Percentiles rank a stretch among this genome's conserved stretches.
phyloP scores from a whole-genome alignment of 2,888 invertebrate species.

The Acanthopleura granulata region DNA sequence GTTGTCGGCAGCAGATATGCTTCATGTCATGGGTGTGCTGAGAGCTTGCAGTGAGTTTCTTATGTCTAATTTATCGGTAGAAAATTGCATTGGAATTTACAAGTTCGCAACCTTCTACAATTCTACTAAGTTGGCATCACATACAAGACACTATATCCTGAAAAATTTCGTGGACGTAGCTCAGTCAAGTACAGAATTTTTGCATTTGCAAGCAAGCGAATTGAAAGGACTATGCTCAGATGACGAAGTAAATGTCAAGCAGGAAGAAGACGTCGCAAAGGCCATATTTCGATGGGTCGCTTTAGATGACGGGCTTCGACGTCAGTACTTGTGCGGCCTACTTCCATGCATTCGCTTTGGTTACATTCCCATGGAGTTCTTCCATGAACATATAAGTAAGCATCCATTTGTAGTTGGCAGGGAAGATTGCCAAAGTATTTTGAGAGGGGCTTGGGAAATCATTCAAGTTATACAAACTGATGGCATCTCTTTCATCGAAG shows the following conservation, averaged over 20 bases:
- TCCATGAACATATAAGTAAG: neutral
- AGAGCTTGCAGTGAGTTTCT: slow-evolving; percentile 85
- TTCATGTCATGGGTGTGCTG: slow-evolving; percentile 83
- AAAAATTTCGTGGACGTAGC: slow-evolving; percentile 49
- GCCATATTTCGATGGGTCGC: slow-evolving; percentile 74
- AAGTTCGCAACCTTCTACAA: slow-evolving; percentile 85
- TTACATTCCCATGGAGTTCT: slow-evolving; percentile 20
- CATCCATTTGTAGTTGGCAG: slow-evolving; percentile 73
- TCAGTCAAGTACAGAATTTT: slow-evolving; percentile 46
- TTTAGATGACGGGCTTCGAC: slow-evolving; percentile 78
- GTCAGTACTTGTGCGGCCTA: slow-evolving; percentile 79
- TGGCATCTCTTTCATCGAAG: neutral
- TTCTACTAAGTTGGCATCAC: slow-evolving; percentile 79
- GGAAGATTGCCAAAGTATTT: slow-evolving; percentile 11
- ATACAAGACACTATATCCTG: slow-evolving; percentile 81
- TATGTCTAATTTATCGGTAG: slow-evolving; percentile 77
- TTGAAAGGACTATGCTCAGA: slow-evolving; percentile 67
- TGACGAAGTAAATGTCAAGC: slow-evolving; percentile 80
- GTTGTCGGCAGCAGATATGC: slow-evolving; percentile 80
- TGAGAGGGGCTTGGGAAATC: neutral
- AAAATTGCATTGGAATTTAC: slow-evolving; percentile 87
- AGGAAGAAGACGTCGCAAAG: slow-evolving; percentile 73
- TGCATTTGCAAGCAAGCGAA: slow-evolving; percentile 72
- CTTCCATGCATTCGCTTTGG: slow-evolving; percentile 48
- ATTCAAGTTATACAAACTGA: slow-evolving; percentile 6